Percentiles rank a stretch among this genome's conserved stretches.
These are phyloP conservation scores for Eumaeus atala DNA, from an alignment of 1,140 invertebrate genomes.

Conservation along the genomic window DNA sequence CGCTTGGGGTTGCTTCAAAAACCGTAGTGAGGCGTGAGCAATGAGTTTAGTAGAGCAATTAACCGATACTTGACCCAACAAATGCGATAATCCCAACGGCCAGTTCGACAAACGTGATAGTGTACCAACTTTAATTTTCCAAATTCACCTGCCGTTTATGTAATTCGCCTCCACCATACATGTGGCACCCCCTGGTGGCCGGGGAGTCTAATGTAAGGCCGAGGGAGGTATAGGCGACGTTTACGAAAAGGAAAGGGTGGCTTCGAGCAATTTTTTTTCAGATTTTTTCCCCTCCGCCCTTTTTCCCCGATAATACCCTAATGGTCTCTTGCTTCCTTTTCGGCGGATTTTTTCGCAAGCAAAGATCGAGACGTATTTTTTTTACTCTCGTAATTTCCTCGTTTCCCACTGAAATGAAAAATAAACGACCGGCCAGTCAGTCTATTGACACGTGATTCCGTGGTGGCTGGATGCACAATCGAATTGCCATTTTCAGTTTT, in stretches of 20 bases:
- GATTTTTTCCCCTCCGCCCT: constrained; percentile 63
- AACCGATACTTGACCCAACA: constrained; percentile 24
- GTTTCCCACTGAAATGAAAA: constrained; percentile 62
- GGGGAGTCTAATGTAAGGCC: constrained; percentile 58
- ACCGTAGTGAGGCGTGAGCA: constrained; percentile 11
- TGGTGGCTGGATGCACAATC: constrained; percentile 15
- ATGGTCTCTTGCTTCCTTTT: constrained; percentile 72
- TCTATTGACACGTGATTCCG: constrained; percentile 50
- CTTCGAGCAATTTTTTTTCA: constrained; percentile 67
- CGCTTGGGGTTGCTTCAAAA: not conserved
- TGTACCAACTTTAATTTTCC: constrained; percentile 66
- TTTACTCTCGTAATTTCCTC: constrained; percentile 65
- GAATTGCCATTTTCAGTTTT: not conserved
- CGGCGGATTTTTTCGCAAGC: constrained; percentile 59
- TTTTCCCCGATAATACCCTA: constrained; percentile 72
- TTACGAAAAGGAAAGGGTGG: constrained; percentile 70
- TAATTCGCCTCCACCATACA: constrained; percentile 62
- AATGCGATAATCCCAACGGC: constrained; percentile 28
- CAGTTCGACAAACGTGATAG: constrained; percentile 32
- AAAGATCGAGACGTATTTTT: constrained; percentile 72
- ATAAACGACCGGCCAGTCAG: constrained; percentile 45
- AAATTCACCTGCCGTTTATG: constrained; percentile 70
- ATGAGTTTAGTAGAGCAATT: constrained; percentile 13
- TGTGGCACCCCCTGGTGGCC: constrained; percentile 47
- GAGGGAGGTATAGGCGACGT: constrained; percentile 52